Evolutionary conservation across 2,113 vertebrate genomes (phyloP).

Genomic region (Euleptes europaea): DNA sequence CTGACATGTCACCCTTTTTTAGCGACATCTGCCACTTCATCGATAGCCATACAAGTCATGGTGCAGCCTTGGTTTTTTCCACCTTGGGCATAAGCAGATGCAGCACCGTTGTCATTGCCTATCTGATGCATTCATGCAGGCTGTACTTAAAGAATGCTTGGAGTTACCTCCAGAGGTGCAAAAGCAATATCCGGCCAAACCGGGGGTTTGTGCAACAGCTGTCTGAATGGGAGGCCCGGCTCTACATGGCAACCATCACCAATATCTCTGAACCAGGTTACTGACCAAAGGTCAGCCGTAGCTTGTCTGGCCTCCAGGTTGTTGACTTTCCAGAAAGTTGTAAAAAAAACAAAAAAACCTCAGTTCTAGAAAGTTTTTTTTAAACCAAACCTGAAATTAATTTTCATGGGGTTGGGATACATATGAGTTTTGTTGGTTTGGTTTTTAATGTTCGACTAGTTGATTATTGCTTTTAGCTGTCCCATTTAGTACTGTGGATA

Average conservation of each 20-base stretch:
- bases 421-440: no score
- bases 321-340: no score
- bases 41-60: constrained; percentile 52
- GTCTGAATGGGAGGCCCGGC: constrained; percentile 79
- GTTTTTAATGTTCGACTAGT: no score
- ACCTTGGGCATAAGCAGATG: constrained; percentile 81
- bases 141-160: constrained; percentile 84
- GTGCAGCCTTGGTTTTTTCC: constrained; percentile 80
- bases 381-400: no score
- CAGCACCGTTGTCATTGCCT: constrained; percentile 76
- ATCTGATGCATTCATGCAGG: constrained; percentile 76
- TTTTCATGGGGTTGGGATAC: no score
- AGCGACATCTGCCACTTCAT: constrained; percentile 79
- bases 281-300: constrained; percentile 50
- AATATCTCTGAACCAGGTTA: constrained; percentile 67
- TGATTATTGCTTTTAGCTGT: no score
- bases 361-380: no score
- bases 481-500: no score
- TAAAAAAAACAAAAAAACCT: no score
- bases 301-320: no score
- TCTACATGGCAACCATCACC: constrained; percentile 59
- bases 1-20: constrained; percentile 72
- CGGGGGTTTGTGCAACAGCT: constrained; percentile 83
- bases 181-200: constrained; percentile 78
- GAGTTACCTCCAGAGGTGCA: constrained; percentile 75